phyloP scores from a whole-genome alignment of 2,113 vertebrate genomes.

The Circaetus cinerascens region DNA sequence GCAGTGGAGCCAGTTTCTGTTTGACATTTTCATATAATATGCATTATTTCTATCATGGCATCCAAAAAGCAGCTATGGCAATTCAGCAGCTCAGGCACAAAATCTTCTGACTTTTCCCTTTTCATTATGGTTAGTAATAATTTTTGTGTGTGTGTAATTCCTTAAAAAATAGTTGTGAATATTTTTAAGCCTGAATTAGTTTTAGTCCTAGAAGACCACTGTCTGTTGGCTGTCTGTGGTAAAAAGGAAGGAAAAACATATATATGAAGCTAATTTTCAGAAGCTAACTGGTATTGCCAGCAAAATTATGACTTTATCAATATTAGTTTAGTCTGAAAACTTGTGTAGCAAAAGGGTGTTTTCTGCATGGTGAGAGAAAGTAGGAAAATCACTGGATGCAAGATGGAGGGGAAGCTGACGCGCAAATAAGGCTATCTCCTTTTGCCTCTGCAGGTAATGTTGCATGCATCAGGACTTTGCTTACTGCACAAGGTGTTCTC shows the following conservation, averaged over 20 bases:
- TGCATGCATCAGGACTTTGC: background rate
- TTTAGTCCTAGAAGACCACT: background rate
- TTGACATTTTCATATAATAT: background rate
- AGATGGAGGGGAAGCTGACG: background rate
- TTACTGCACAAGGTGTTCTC: constrained; percentile 2
- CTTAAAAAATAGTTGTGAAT: background rate
- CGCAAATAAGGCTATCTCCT: background rate
- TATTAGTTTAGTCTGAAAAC: background rate
- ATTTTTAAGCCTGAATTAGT: background rate
- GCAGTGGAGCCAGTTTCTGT: background rate
- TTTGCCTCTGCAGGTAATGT: background rate
- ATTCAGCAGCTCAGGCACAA: background rate
- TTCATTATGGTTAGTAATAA: background rate
- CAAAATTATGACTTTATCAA: background rate
- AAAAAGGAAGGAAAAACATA: background rate
- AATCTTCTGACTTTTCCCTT: background rate
- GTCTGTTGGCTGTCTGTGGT: background rate
- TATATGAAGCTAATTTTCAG: background rate
- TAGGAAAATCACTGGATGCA: background rate
- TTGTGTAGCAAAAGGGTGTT: background rate
- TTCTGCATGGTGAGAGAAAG: background rate
- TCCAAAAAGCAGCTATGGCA: background rate
- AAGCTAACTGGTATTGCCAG: background rate
- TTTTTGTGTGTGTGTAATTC: background rate
- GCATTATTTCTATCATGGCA: background rate